Evolutionary conservation across 2,888 invertebrate species (phyloP), one percentile per base, ranked within the genome.

Genomic region (Gordius sp.): DNA sequence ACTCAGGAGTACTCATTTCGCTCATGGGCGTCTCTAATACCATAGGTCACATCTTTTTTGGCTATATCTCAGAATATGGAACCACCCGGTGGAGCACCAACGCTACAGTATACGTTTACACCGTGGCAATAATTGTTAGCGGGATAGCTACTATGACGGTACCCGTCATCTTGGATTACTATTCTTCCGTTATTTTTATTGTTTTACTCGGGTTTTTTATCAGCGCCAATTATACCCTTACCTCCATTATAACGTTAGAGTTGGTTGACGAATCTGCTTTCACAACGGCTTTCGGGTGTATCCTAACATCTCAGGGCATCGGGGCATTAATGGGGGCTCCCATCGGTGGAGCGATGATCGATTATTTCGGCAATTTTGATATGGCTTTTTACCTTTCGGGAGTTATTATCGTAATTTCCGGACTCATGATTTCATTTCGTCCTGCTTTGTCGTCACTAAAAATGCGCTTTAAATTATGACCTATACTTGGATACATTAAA

Each of bases 291-390:
- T 87, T 86, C 66, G 87, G 87, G 0, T 70, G 87, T 63, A 70
- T 85, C 64, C 73, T 85, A 65, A 73, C 87, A 56, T 81, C 83
- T 23, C 85, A 87, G 69, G 89, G 89, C 1, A 69, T 86, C 28
- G 84, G 83, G 1, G 86, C 85, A 68, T 75, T 87, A 18, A 72
- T 85, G 61, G 87, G 87, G 54, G 86, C 89, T 27, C 83, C 86
- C 1, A 66, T 86, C 25, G 85, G 81, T 64, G 87, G 87, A 56
- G 26, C 27, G 2, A 4, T 54, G 13, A 54, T 27, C 27, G 55
- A 54, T 28, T 26, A 27, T 4, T 27, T 13, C 16, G 54, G 59
- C 58, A 76, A 75, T 8, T 82, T 82, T 71, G 76, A 80, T 67
- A 71, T 80, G 56, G 79, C 82, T 0, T 83, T 83, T 72, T 81